Evolutionary conservation across 2,888 invertebrate genomes (phyloP).

Genomic region (Stenichneumon culpator): DNA sequence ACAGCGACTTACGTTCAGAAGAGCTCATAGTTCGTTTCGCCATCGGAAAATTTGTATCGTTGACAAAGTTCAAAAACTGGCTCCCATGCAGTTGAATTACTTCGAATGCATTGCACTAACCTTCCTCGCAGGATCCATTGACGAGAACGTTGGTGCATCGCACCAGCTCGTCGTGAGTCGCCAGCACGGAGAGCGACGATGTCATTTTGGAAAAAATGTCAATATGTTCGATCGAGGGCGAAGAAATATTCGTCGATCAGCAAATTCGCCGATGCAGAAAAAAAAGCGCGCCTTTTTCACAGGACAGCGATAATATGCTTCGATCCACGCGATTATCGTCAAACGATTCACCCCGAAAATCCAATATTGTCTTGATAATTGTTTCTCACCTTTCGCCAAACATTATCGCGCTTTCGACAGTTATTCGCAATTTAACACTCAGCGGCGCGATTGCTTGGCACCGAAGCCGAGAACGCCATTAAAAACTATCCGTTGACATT

Average conservation of each 20-base stretch:
- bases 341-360: not conserved
- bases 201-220: slow-evolving; percentile 74
- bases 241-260: slow-evolving; percentile 36
- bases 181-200: slow-evolving; percentile 87
- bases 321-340: not conserved
- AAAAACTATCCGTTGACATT: slow-evolving; percentile 68
- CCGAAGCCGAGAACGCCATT: slow-evolving; percentile 55
- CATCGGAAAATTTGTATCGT: not conserved
- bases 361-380: not conserved
- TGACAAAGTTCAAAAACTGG: not conserved
- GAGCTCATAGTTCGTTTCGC: not conserved
- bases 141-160: slow-evolving; percentile 89
- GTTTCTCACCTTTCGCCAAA: slow-evolving; percentile 33
- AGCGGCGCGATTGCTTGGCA: slow-evolving; percentile 24
- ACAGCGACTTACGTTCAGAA: not conserved
- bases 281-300: slow-evolving; percentile 42
- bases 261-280: not conserved
- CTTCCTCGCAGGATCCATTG: slow-evolving; percentile 90
- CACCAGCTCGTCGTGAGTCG: slow-evolving; percentile 91
- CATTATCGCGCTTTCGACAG: slow-evolving; percentile 20
- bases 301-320: not conserved
- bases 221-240: not conserved
- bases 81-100: not conserved
- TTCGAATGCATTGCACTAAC: slow-evolving; percentile 84
- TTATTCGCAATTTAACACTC: slow-evolving; percentile 14